Evolutionary conservation across 1,140 invertebrate species (phyloP).

Genomic region (Heliconius eleuchia): DNA sequence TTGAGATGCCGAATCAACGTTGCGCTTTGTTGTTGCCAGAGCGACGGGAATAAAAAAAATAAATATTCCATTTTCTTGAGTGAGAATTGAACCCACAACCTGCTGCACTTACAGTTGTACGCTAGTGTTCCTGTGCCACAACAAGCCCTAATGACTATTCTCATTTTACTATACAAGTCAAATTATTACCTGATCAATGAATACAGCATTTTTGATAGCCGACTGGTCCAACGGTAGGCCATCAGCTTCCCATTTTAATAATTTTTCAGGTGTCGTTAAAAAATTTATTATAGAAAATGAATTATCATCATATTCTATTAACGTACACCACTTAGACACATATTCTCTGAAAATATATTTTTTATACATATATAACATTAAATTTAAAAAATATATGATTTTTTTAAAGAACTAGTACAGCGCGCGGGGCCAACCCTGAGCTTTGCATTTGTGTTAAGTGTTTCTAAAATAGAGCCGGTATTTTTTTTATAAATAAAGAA

Average conservation of each 20-base stretch:
- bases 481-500: too few relatives aligned
- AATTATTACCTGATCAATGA: conserved; percentile 86
- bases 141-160: not conserved
- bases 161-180: not conserved
- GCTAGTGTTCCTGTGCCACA: too few relatives aligned
- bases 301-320: conserved; percentile 73
- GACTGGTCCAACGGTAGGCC: conserved; percentile 91
- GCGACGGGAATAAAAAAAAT: too few relatives aligned
- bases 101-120: too few relatives aligned
- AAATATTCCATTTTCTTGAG: too few relatives aligned
- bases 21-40: too few relatives aligned
- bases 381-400: not conserved
- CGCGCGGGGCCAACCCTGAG: too few relatives aligned
- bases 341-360: conserved; percentile 63
- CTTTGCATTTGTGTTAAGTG: too few relatives aligned
- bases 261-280: conserved; percentile 88
- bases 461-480: too few relatives aligned
- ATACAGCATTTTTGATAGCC: conserved; percentile 91
- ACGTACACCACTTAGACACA: conserved; percentile 83
- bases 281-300: conserved; percentile 88
- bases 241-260: conserved; percentile 92
- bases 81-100: too few relatives aligned
- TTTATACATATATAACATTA: not conserved
- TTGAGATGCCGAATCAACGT: too few relatives aligned
- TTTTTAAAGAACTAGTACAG: too few relatives aligned